phyloP scores from a whole-genome alignment of 2,888 invertebrate species.

The Patella ulyssiponensis region DNA sequence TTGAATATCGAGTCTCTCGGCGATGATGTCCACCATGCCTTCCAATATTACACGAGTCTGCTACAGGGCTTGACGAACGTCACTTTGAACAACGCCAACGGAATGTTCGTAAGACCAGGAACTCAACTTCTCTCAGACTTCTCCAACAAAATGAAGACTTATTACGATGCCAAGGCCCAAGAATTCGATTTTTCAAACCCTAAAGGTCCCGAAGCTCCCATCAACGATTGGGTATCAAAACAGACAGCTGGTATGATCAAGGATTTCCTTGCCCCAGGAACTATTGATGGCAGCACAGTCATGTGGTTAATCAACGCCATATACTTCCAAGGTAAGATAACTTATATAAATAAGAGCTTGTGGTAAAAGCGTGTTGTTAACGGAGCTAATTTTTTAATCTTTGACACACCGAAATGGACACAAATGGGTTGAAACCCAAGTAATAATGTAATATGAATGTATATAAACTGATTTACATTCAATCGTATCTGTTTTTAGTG shows the following conservation, averaged over 20 bases:
- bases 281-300: slow-evolving; percentile 54
- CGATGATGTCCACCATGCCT: slow-evolving; percentile 30
- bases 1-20: slow-evolving; percentile 31
- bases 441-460: too few relatives aligned
- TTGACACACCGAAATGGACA: too few relatives aligned
- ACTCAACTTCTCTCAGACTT: slow-evolving; percentile 52
- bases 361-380: slow-evolving; percentile 75
- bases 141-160: not conserved
- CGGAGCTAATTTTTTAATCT: not conserved
- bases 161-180: slow-evolving; percentile 38
- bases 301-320: slow-evolving; percentile 72
- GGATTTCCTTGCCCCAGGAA: slow-evolving; percentile 78
- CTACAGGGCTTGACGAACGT: slow-evolving; percentile 24
- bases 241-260: slow-evolving; percentile 87
- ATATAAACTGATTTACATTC: too few relatives aligned
- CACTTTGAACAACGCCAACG: slow-evolving; percentile 54
- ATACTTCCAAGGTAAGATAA: slow-evolving; percentile 72
- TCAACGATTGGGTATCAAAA: slow-evolving; percentile 86
- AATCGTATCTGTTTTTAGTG: too few relatives aligned
- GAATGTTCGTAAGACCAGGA: slow-evolving; percentile 45
- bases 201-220: slow-evolving; percentile 72
- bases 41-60: slow-evolving; percentile 25
- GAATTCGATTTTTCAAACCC: slow-evolving; percentile 29
- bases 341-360: slow-evolving; percentile 54
- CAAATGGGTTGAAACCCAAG: too few relatives aligned